phyloP scores from a whole-genome alignment of 2,888 invertebrate species.

The Tuta absoluta region DNA sequence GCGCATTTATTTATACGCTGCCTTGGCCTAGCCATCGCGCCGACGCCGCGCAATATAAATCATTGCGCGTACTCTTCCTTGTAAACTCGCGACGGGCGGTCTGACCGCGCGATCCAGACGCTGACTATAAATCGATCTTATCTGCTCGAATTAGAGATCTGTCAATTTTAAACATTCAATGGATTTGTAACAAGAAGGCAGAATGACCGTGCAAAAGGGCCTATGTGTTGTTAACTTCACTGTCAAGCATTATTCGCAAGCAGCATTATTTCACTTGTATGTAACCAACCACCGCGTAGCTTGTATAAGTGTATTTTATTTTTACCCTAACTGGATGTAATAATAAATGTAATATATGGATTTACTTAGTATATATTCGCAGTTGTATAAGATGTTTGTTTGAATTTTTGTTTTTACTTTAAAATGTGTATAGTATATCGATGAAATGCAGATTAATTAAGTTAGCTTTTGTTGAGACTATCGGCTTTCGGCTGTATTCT shows the following conservation, averaged over 20 bases:
- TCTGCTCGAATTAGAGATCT: no score
- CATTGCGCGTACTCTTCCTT: no score
- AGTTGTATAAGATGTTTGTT: slow-evolving; percentile 55
- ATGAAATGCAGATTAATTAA: slow-evolving; percentile 25
- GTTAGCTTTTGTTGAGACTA: slow-evolving; percentile 10
- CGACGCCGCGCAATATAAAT: no score
- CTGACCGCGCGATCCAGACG: no score
- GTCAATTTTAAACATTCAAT: no score
- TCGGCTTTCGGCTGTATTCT: slow-evolving; percentile 2
- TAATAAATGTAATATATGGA: slow-evolving; percentile 64
- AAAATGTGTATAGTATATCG: slow-evolving; percentile 38
- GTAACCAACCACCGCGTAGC: slow-evolving; percentile 61
- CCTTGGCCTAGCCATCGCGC: no score
- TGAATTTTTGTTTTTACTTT: slow-evolving; percentile 52
- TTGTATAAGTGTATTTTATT: slow-evolving; percentile 73
- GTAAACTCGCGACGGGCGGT: no score
- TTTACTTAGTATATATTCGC: slow-evolving; percentile 46
- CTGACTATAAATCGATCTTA: no score
- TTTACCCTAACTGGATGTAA: slow-evolving; percentile 59
- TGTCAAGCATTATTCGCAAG: slow-evolving; percentile 30
- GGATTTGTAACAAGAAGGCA: not conserved
- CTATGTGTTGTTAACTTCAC: slow-evolving; percentile 30
- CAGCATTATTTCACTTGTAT: slow-evolving; percentile 55
- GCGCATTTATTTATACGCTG: no score
- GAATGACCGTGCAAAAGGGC: not conserved